These are phyloP conservation scores for Spisula solida DNA, from an alignment of 2,888 invertebrate genomes.

Conservation along the genomic window DNA sequence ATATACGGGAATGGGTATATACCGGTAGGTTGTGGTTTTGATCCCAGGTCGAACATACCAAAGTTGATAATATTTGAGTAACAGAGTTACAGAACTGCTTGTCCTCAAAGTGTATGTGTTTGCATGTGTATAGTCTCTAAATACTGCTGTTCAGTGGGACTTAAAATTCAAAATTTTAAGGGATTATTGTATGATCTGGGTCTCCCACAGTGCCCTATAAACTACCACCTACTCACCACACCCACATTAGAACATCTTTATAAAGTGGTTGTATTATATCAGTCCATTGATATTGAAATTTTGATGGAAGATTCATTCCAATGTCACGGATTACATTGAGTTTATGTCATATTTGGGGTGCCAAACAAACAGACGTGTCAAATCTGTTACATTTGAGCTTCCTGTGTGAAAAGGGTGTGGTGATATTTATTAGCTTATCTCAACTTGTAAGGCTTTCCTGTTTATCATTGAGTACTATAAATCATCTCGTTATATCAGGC, in stretches of 20 bases:
- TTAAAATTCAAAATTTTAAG: no score
- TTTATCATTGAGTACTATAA: not conserved
- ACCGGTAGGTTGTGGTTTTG: no score
- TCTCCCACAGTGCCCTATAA: not conserved
- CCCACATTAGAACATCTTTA: not conserved
- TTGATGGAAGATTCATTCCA: not conserved
- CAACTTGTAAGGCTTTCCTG: not conserved
- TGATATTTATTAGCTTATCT: not conserved
- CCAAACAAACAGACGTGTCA: not conserved
- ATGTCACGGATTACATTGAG: not conserved
- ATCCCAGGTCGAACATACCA: no score
- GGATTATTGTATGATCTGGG: not conserved
- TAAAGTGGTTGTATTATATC: not conserved
- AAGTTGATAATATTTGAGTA: no score
- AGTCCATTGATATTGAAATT: not conserved
- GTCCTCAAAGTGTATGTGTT: no score
- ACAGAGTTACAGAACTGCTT: no score
- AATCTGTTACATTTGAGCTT: not conserved
- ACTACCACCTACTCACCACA: not conserved
- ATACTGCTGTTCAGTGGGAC: no score
- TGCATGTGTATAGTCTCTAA: no score
- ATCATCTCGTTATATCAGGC: not conserved
- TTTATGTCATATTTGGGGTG: not conserved
- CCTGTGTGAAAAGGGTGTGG: not conserved
- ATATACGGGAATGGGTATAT: no score